Evolutionary conservation across 1,140 invertebrate species (phyloP), one percentile per base, ranked within the genome.

Genomic region (Whitmania pigra): DNA sequence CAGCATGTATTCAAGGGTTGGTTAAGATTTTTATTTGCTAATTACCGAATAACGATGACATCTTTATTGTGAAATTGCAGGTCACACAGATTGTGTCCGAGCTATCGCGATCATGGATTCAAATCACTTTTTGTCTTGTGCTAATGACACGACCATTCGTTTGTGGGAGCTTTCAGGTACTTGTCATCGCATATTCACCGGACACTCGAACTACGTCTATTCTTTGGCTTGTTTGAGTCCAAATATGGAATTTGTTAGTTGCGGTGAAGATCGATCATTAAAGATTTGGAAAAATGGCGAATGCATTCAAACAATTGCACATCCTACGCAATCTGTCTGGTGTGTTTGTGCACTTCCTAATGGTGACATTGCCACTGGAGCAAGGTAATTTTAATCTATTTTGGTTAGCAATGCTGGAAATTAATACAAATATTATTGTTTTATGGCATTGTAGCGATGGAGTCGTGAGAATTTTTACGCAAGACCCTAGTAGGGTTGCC

Each of bases 281-380:
- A 85, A 89, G 57, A 85, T 96, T 76, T 97, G 93, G 93, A 75
- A 85, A 71, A 84, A 86, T 43, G 87, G 86, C 0, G 82, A 87
- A 27, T 85, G 87, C 76, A 78, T 84, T 31, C 87, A 93, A 77
- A 88, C 89, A 0, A 87, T 97, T 36, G 78, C 85, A 20, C 83
- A 95, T 69, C 93, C 94, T 0, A 87, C 89, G 1, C 88, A 90
- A 70, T 92, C 91, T 27, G 87, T 97, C 11, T 98, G 95, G 95
- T 87, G 87, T 67, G 88, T 95, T 0, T 85, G 87, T 71, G n/a
- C n/a, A n/a, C n/a, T n/a, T n/a, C n/a, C n/a, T n/a, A n/a, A n/a
- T n/a, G n/a, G n/a, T n/a, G n/a, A 97, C 82, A 87, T 98, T 78
- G 90, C 90, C 20, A 88, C 90, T 73, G 94, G 92, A 13, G 83